Evolutionary conservation across 2,888 invertebrate genomes (phyloP).

Genomic region (Athripsodes cinereus): DNA sequence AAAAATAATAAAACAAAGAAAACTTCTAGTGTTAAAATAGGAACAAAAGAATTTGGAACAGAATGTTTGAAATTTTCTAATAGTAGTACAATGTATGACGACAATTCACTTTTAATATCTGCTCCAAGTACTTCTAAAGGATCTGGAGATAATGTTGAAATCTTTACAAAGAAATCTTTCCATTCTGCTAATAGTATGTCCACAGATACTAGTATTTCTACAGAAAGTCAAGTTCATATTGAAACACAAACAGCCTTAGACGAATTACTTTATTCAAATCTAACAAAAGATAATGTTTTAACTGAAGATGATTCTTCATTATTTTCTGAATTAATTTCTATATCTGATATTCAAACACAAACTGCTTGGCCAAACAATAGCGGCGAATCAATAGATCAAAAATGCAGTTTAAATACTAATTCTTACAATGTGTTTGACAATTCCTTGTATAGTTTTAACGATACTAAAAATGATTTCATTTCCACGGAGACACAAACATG

Average conservation of each 20-base stretch:
- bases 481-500: neutral
- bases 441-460: neutral
- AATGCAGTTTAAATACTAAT: neutral
- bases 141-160: too few species aligned
- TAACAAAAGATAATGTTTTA: conserved; percentile 5
- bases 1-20: too few species aligned
- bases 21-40: too few species aligned
- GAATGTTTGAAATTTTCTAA: too few species aligned
- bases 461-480: neutral
- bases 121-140: too few species aligned
- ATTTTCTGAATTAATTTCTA: conserved; percentile 20
- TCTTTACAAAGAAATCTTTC: too few species aligned
- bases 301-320: conserved; percentile 6
- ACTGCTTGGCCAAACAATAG: conserved; percentile 14
- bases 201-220: too few species aligned
- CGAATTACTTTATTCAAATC: conserved; percentile 23
- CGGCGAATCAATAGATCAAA: neutral
- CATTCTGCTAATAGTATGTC: too few species aligned
- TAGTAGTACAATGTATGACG: too few species aligned
- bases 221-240: conserved; percentile 11
- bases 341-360: conserved; percentile 25
- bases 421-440: neutral
- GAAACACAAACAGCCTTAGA: conserved; percentile 26
- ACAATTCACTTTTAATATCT: too few species aligned
- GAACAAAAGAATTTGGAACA: too few species aligned